Evolutionary conservation across 2,113 vertebrate species (phyloP), one percentile per base, ranked within the genome.

Genomic region (Speoplatyrhinus poulsoni): DNA sequence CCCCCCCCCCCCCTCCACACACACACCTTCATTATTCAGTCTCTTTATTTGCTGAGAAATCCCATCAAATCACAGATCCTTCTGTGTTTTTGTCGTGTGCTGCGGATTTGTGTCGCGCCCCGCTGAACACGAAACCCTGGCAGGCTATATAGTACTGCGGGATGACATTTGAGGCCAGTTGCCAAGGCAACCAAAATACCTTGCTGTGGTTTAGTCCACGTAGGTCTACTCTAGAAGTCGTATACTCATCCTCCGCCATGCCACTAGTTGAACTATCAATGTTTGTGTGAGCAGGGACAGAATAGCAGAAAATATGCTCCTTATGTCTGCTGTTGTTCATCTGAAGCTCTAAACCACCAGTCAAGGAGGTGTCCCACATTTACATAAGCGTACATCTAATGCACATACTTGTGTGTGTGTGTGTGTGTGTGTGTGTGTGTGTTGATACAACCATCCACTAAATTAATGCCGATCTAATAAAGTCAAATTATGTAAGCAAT

Each of bases 161-260:
- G 55, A 67, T 81, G 70, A 75, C 60, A 67, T 33, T 48, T n/a
- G 15, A 46, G 60, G 66, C 75, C 71, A 60, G 87, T 91, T 88
- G 67, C 86, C 83, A 76, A 74, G 86, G 79, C 60, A 85, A 91
- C 85, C 54, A 47, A 49, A 50, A 80, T 70, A 72, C 64, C 67
- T 79, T 60, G 81, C 33, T 65, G 48, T 67, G 67, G 75, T 58
- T 54, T 82, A 73, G 36, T 75, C 74, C 53, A 62, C 69, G 79
- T 57, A 16, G 46, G 60, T 67, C 46, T 12, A 10, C 7, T 57
- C 16, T 16, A n/a, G n/a, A n/a, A 53, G 67, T 69, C 69, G 62
- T 72, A 64, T 60, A 58, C 60, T 17, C 48, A 54, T 2, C 13
- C 10, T 50, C 49, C 12, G n/a, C 19, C 36, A 1, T 17, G 12